Base-by-base conservation (phyloP, 2,888 invertebrate genomes). In the Cerastoderma edule region DNA sequence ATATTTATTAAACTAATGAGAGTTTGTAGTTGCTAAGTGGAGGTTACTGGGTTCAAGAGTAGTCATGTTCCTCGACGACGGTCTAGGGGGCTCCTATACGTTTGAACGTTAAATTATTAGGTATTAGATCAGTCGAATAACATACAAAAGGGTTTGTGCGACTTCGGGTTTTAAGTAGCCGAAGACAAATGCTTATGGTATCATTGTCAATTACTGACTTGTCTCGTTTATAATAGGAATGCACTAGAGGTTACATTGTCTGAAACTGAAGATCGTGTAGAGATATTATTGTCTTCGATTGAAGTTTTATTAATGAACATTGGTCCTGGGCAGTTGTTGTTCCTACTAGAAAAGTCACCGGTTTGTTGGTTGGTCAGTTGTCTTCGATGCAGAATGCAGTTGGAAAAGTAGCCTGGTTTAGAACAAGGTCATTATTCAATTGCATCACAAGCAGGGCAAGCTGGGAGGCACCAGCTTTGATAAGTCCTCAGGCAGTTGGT, bases 331-430 rank as follows among this genome's bases (percentile, higher is more conserved):
- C n/a, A 48, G 5, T 16, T 16, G n/a, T 74, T 56, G 32, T 80
- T 39, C 60, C 39, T 10, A 76, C 71, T 39, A 60, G 71, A 32
- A 27, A 32, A 44, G 44, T 80, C 30, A 73, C 79, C 24, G 35
- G 72, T 39, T 8, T 79, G 16, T 10, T 79, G 22, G 44, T 69
- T n/a, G 73, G 75, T 27, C 72, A 73, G 39, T 1, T 72, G 3
- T 72, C 73, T 27, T 79, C 73, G 4, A 60, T 72, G 67, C 66
- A 79, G 46, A 44, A 50, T 53, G 69, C 65, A n/a, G 32, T 72
- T 8, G 79, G 79, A 16, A 19, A 32, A 10, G 33, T 22, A 3
- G 72, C 73, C 0, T 32, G 75, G 8, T 60, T 75, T 32, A 54
- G 67, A 24, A 67, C 75, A 39, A 44, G 70, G 39, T 46, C 39